Conservation (phyloP, 2,113 vertebrate genomes). For the Gadus chalcogrammus region DNA sequence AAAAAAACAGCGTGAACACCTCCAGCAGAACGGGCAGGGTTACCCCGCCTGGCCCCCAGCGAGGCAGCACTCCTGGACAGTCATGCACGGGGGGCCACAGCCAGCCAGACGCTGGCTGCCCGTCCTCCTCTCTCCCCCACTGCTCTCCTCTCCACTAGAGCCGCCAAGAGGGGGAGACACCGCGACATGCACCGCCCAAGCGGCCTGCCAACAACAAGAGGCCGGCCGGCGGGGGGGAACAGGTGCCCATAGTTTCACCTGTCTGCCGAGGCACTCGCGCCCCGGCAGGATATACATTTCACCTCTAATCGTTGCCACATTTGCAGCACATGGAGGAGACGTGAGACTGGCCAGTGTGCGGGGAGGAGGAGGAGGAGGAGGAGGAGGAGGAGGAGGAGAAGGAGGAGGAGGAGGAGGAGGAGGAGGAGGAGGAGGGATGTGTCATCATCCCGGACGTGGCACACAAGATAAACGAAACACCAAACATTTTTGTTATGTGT, state of each 20-base stretch:
- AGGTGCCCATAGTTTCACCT: constrained; percentile 67
- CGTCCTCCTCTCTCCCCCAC: constrained; percentile 5
- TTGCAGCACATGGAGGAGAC: constrained; percentile 11
- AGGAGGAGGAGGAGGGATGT: too few relatives aligned
- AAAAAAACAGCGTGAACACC: too few relatives aligned
- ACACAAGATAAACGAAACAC: constrained; percentile 29
- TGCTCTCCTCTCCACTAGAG: constrained; percentile 19
- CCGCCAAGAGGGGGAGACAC: constrained; percentile 66
- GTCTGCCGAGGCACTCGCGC: constrained; percentile 38
- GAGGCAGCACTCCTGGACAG: too few relatives aligned
- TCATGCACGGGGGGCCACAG: constrained; percentile 17
- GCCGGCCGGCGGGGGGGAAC: constrained; percentile 37
- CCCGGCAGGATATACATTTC: constrained; percentile 37
- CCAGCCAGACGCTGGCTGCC: constrained; percentile 47
- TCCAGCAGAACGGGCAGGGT: too few relatives aligned
- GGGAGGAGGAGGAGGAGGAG: too few relatives aligned
- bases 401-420: too few relatives aligned
- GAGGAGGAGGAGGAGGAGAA: too few relatives aligned
- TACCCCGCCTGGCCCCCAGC: constrained; percentile 34
- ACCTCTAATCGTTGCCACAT: constrained; percentile 49
- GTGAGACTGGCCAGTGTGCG: too few relatives aligned
- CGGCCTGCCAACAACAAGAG: constrained; percentile 13
- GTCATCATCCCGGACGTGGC: constrained; percentile 6
- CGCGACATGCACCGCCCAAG: constrained; percentile 14
- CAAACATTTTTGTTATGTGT: background rate